Percentiles rank a stretch among this genome's conserved stretches.
Evolutionary conservation across 2,888 invertebrate species (phyloP).

Genomic region (Tiliacea aurago): DNA sequence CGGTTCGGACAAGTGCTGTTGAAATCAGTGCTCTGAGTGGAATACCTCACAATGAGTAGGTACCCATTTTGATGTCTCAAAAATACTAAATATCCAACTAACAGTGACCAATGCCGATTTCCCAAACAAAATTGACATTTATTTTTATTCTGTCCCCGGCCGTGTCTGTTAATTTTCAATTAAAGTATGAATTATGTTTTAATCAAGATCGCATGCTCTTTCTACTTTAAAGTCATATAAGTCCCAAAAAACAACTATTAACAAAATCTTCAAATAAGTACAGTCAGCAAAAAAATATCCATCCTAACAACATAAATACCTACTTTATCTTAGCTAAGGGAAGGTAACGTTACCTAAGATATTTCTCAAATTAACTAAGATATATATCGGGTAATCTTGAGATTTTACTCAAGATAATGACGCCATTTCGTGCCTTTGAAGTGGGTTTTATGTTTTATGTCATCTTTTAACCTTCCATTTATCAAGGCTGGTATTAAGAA

Average conservation of each 20-base stretch:
- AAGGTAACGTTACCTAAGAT: slow-evolving; percentile 5
- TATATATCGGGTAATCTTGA: slow-evolving; percentile 26
- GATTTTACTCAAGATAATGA: slow-evolving; percentile 41
- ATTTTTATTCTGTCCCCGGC: not conserved
- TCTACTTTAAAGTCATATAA: not conserved
- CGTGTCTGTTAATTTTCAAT: too few relatives aligned
- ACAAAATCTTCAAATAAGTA: not conserved
- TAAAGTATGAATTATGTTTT: too few relatives aligned
- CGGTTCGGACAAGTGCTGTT: too few relatives aligned
- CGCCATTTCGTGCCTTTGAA: slow-evolving; percentile 29
- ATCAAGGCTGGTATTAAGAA: slow-evolving; percentile 13
- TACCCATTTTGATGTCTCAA: not conserved
- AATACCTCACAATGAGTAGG: too few relatives aligned
- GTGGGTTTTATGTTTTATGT: slow-evolving; percentile 43
- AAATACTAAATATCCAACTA: not conserved
- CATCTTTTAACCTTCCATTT: slow-evolving; percentile 33
- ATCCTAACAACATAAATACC: not conserved
- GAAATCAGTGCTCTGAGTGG: too few relatives aligned
- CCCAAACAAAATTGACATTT: not conserved
- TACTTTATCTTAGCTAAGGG: not conserved
- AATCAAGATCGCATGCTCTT: not conserved
- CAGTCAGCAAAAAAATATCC: slow-evolving; percentile 5
- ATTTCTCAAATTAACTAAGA: slow-evolving; percentile 42
- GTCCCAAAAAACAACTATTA: not conserved
- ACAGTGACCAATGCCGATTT: not conserved